Percentiles rank a stretch among this genome's conserved stretches.
phyloP scores from a whole-genome alignment of 30 jellyfish, hydroid and myxozoan genomes.

The Chironex yamaguchii region DNA sequence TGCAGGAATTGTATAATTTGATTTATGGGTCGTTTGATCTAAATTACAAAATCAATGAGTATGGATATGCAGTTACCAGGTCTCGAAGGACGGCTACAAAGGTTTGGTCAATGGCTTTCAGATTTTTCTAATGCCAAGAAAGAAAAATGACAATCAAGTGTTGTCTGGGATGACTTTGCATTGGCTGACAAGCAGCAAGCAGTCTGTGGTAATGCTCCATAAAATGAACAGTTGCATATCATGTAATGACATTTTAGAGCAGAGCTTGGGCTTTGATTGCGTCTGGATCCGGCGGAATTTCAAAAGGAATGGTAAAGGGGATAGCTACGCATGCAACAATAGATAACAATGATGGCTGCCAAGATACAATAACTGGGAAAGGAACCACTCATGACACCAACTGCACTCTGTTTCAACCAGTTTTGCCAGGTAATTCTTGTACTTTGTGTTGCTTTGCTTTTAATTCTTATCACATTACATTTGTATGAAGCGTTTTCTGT shows the following conservation, averaged over 20 bases:
- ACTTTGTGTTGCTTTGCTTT: no score
- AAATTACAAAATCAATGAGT: background rate
- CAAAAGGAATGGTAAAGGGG: constrained; percentile 37
- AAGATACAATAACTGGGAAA: constrained; percentile 29
- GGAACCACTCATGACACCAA: constrained; percentile 66
- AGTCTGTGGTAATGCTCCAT: constrained; percentile 29
- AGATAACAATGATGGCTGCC: constrained; percentile 53
- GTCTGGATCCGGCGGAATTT: constrained; percentile 5
- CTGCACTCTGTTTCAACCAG: constrained; percentile 54
- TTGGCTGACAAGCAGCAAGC: constrained; percentile 37
- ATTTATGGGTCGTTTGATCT: constrained; percentile 3
- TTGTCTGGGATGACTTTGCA: constrained; percentile 44
- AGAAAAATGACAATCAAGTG: constrained; percentile 41
- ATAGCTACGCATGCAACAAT: constrained; percentile 48
- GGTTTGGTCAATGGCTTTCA: constrained; percentile 49
- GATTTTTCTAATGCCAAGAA: background rate
- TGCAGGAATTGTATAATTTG: background rate
- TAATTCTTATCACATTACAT: no score
- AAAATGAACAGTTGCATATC: constrained; percentile 62
- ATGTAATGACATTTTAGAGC: constrained; percentile 35
- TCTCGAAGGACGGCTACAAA: constrained; percentile 36
- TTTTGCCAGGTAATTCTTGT: constrained; percentile 49
- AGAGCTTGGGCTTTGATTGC: constrained; percentile 69
- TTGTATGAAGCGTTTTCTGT: no score
- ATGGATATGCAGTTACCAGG: constrained; percentile 15